Conservation (phyloP, 2,797 vertebrate genomes). For the Lagodon rhomboides region DNA sequence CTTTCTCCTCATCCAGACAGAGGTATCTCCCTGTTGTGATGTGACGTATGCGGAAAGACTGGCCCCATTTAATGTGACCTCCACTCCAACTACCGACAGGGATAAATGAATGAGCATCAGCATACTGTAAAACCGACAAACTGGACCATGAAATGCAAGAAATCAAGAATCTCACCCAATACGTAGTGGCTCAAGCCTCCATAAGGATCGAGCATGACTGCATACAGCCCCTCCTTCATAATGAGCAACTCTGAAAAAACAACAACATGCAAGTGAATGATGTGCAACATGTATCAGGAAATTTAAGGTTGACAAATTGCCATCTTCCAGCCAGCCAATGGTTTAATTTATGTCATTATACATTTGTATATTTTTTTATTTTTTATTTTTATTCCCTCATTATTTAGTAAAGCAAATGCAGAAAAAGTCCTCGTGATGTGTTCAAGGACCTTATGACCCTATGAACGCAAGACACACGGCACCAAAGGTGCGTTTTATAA, state of each 20-base stretch:
- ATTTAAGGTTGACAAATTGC: background rate
- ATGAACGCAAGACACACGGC: background rate
- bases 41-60: constrained; percentile 92
- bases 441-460: background rate
- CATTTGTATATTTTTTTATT: too few relatives aligned
- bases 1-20: constrained; percentile 92
- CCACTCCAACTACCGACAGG: constrained; percentile 90
- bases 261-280: constrained; percentile 13
- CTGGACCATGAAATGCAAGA: background rate
- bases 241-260: constrained; percentile 87
- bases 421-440: background rate
- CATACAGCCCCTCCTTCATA: constrained; percentile 95
- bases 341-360: too few relatives aligned
- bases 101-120: constrained; percentile 12
- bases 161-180: constrained; percentile 85
- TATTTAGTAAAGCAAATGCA: too few relatives aligned
- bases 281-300: background rate
- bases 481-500: background rate
- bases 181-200: constrained; percentile 93
- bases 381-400: too few relatives aligned
- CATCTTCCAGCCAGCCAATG: background rate
- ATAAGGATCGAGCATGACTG: constrained; percentile 93
- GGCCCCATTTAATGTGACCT: constrained; percentile 95
- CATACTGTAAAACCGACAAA: background rate
- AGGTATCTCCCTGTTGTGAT: constrained; percentile 94